Conservation (phyloP, 2,888 invertebrate genomes). For the Calameuta filiformis region DNA sequence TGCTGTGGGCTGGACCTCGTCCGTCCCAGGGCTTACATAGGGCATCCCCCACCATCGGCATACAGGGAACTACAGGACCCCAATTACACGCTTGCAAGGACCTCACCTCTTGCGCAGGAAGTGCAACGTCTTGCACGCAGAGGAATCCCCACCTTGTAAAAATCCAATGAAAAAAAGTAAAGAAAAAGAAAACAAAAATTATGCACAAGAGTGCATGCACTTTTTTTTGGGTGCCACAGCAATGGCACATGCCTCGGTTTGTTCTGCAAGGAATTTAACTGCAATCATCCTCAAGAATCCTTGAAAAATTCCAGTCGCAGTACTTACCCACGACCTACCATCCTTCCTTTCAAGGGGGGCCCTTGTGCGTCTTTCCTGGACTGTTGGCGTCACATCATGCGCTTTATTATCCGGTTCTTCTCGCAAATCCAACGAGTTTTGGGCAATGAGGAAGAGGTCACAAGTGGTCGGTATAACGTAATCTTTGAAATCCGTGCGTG, state of each 20-base stretch:
- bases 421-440: neutral
- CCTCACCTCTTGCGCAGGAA: constrained; percentile 53
- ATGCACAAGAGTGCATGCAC: no score
- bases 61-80: constrained; percentile 56
- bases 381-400: constrained; percentile 41
- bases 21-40: constrained; percentile 65
- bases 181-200: no score
- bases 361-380: neutral
- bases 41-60: constrained; percentile 60
- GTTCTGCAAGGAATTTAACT: no score
- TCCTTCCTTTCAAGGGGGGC: no score
- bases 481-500: no score
- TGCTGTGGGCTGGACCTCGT: constrained; percentile 64
- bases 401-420: constrained; percentile 42
- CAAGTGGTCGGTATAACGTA: neutral
- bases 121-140: constrained; percentile 38
- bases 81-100: constrained; percentile 54
- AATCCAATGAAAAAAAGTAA: no score
- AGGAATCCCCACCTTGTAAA: no score
- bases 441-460: constrained; percentile 4
- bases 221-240: no score
- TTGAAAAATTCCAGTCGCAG: no score
- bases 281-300: no score
- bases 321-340: neutral
- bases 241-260: no score